A percentile compares a stretch with the other conserved stretches of the same genome.
These are phyloP conservation scores for Sicus ferrugineus DNA, from an alignment of 2,888 invertebrate species.

Conservation along the genomic window DNA sequence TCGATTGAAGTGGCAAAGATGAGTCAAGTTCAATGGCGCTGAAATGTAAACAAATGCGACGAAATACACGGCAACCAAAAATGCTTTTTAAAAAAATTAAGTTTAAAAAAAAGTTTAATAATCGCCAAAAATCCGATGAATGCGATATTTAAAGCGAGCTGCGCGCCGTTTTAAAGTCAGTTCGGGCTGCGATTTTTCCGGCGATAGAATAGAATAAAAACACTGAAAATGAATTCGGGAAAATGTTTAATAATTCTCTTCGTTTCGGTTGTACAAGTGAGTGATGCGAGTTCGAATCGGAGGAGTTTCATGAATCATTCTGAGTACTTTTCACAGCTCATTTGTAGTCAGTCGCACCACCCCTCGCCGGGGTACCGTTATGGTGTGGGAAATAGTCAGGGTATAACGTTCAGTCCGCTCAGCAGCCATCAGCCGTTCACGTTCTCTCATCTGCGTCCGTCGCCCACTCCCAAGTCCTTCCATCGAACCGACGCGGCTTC, in stretches of 20 bases:
- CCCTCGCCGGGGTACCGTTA: background rate
- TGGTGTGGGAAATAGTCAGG: background rate
- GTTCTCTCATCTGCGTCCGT: slow-evolving; percentile 39
- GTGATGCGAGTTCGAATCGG: background rate
- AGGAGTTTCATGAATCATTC: background rate
- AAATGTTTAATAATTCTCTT: background rate
- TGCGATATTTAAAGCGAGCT: background rate
- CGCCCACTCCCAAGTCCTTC: too few species aligned
- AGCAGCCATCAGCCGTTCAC: slow-evolving; percentile 31
- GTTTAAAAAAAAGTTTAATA: background rate
- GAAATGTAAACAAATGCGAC: background rate
- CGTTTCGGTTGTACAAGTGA: background rate
- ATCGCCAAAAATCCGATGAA: background rate
- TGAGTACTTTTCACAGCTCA: background rate
- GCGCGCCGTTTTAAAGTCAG: background rate
- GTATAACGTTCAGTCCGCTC: background rate
- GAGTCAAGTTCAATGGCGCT: slow-evolving; percentile 38
- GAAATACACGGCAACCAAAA: too few species aligned
- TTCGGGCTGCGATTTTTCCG: too few species aligned
- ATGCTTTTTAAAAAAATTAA: background rate
- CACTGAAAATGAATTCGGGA: background rate
- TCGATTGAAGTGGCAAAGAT: background rate
- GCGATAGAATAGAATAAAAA: background rate
- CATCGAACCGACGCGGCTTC: background rate
- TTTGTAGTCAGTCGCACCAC: background rate